A percentile compares a stretch with the other conserved stretches of the same genome.
Evolutionary conservation across 2,113 vertebrate genomes (phyloP).

Genomic region (Podarcis muralis): DNA sequence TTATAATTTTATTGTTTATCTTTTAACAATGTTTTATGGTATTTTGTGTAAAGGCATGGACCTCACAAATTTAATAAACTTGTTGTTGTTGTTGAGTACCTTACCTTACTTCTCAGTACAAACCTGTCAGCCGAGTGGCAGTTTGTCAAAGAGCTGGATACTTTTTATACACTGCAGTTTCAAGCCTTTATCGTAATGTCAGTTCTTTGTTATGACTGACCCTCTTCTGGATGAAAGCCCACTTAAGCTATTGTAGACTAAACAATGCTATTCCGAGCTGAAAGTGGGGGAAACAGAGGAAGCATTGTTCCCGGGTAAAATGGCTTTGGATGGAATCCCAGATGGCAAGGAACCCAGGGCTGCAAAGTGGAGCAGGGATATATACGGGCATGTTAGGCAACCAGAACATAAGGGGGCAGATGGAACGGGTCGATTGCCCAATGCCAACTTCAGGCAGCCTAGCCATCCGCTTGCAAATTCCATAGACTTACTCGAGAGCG

Average conservation of each 20-base stretch:
- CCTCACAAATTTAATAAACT: no score
- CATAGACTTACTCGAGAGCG: not conserved
- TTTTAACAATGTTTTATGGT: no score
- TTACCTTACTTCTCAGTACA: conserved; percentile 41
- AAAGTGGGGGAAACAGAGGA: conserved; percentile 52
- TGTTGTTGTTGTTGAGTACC: no score
- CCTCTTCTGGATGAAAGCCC: conserved; percentile 68
- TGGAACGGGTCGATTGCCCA: conserved; percentile 38
- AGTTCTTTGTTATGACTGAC: conserved; percentile 68
- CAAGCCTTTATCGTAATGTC: conserved; percentile 70
- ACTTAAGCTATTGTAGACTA: conserved; percentile 48
- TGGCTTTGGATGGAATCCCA: conserved; percentile 66
- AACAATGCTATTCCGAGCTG: conserved; percentile 67
- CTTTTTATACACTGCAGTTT: conserved; percentile 57
- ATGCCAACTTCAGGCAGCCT: not conserved
- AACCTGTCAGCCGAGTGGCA: conserved; percentile 60
- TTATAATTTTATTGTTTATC: no score
- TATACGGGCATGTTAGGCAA: conserved; percentile 56
- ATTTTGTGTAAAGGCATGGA: no score
- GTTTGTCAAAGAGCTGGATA: conserved; percentile 45
- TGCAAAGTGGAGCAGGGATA: conserved; percentile 48
- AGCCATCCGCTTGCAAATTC: conserved; percentile 24
- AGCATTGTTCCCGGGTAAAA: conserved; percentile 67
- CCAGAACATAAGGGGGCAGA: rapidly evolving
- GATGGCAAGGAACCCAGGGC: conserved; percentile 67